Percentiles rank a stretch among this genome's conserved stretches.
Evolutionary conservation across 2,797 vertebrate species (phyloP).

Genomic region (Microhierax caerulescens): DNA sequence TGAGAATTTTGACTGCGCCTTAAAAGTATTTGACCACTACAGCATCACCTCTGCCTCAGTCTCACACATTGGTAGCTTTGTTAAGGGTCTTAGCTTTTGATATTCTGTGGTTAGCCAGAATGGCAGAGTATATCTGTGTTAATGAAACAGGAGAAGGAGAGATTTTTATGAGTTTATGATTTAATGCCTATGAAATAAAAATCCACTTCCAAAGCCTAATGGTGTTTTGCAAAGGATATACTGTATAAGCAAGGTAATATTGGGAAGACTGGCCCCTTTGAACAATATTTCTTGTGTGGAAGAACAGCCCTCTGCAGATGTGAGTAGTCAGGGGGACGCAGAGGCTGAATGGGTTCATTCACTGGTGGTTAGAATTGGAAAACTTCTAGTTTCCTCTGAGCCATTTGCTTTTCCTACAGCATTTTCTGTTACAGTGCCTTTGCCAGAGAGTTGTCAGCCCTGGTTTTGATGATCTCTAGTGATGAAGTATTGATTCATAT

Average conservation of each 20-base stretch:
- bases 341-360: conserved; percentile 36
- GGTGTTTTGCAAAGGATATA: neutral
- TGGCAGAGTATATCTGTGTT: neutral
- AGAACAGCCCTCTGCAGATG: neutral
- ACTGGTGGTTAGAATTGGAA: neutral
- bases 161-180: conserved; percentile 40
- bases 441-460: neutral
- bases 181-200: conserved; percentile 34
- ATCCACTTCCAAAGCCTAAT: neutral
- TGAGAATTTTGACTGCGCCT: neutral
- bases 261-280: neutral
- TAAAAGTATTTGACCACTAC: neutral
- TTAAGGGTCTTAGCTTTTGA: neutral
- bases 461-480: neutral
- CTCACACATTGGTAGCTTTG: neutral
- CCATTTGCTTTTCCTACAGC: neutral
- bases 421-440: neutral
- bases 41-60: neutral
- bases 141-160: conserved; percentile 26
- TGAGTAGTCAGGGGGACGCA: neutral
- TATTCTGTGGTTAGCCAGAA: neutral
- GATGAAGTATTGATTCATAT: neutral
- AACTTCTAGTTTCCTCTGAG: conserved; percentile 14
- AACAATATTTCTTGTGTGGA: neutral
- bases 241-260: neutral